Conservation (phyloP, 2,113 vertebrate species). For the Corapipo altera region DNA sequence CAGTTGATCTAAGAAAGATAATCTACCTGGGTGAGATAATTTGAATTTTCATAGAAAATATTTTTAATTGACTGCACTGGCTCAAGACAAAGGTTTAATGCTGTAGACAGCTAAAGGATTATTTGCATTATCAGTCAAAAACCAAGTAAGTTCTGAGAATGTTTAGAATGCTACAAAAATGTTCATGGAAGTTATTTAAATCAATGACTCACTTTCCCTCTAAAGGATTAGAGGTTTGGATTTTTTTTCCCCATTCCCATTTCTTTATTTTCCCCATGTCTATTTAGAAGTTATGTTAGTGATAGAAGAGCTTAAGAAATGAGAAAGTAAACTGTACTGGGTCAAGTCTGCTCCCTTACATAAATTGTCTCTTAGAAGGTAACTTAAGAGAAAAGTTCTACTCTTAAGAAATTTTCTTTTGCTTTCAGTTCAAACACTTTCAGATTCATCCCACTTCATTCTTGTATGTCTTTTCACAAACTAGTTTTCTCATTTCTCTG, state of each 20-base stretch:
- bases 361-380: background rate
- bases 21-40: background rate
- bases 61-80: background rate
- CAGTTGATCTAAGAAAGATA: background rate
- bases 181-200: background rate
- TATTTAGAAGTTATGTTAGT: background rate
- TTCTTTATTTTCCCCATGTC: background rate
- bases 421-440: background rate
- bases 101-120: background rate
- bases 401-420: background rate
- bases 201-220: background rate
- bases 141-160: background rate
- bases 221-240: background rate
- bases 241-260: background rate
- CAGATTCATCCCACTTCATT: background rate
- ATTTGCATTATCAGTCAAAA: background rate
- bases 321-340: background rate
- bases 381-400: background rate
- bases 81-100: background rate
- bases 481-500: background rate
- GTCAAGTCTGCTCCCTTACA: background rate
- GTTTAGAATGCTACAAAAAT: background rate
- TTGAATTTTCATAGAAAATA: background rate
- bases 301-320: background rate
- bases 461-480: background rate